Evolutionary conservation across 2,113 vertebrate genomes (phyloP), one percentile per base, ranked within the genome.

Genomic region (Alces alces): DNA sequence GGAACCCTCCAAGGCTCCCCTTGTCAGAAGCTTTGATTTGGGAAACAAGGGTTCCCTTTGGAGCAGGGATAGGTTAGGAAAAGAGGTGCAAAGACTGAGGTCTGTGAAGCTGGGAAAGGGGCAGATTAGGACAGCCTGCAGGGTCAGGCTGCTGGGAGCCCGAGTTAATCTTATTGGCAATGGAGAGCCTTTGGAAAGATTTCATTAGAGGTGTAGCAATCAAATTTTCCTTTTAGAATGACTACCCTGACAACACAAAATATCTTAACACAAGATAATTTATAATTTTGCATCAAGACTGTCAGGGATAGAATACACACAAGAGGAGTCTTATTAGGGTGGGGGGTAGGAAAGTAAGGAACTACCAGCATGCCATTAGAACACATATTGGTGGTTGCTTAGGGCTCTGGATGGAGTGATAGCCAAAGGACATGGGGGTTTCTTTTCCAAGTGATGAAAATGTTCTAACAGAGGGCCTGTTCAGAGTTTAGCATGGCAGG

Each of bases 161-260:
- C 11, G 45, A 70, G 79, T 64, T 97, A 93, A 79, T 95, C 86
- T 86, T 78, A 57, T 50, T 79, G 83, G 80, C 13, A 45, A 3
- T 9, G 36, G 54, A 70, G 83, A 84, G 36, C 57, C 66, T 89
- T 52, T 83, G 76, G 61, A 6, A 91, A 92, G 73, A 64, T 95
- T 95, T 95, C 89, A 92, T 96, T 91, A 47, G 57, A 83, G 55
- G 45, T 45, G 16, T 85, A 95, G 87, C n/a, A 21, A 78, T 93
- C 66, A 57, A 23, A 83, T 89, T 89, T 96, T 96, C 84, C 76
- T 91, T 96, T 97, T 30, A 58, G 89, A 91, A 86, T 85, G 76
- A 89, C 79, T 57, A 55, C 39, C 55, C 8, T 13, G 79, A 87
- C 47, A 66, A 80, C 30, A 43, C 15, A 23, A 66, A 84, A 84